Evolutionary conservation across 2,113 vertebrate genomes (phyloP).

Genomic region (Hiodon tergisus): DNA sequence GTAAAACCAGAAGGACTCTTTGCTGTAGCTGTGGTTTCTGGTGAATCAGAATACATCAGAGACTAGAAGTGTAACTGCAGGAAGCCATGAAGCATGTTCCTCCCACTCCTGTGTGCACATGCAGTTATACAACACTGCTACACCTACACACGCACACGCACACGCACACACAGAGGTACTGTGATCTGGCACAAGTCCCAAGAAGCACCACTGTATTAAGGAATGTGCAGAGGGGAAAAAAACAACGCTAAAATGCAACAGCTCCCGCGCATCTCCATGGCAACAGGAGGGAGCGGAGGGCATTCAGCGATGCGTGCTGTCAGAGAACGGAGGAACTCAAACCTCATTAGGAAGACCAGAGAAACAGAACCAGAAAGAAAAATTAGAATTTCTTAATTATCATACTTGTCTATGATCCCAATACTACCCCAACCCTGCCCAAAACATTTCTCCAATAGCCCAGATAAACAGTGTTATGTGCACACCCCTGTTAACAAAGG

Average conservation of each 20-base stretch:
- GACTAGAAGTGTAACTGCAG: slow-evolving; percentile 13
- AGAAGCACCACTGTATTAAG: slow-evolving; percentile 8
- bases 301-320: slow-evolving; percentile 18
- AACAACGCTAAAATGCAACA: slow-evolving; percentile 15
- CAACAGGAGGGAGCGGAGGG: slow-evolving; percentile 23
- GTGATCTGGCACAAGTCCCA: slow-evolving; percentile 14
- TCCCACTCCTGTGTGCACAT: slow-evolving; percentile 15
- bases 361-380: slow-evolving; percentile 17
- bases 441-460: no score
- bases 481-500: no score
- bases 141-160: slow-evolving; percentile 5
- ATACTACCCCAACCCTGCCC: no score
- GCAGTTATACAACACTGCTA: slow-evolving; percentile 13
- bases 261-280: slow-evolving; percentile 27
- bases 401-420: background rate
- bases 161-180: slow-evolving; percentile 15
- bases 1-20: no score
- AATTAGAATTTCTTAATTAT: slow-evolving; percentile 7
- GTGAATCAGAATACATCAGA: slow-evolving; percentile 14
- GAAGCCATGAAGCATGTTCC: slow-evolving; percentile 13
- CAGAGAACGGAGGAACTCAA: slow-evolving; percentile 23
- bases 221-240: slow-evolving; percentile 1
- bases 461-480: no score
- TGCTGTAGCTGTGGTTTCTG: background rate
- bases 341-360: slow-evolving; percentile 8